Base-by-base conservation (phyloP, 2,888 invertebrate genomes). In the Noctua fimbriata region DNA sequence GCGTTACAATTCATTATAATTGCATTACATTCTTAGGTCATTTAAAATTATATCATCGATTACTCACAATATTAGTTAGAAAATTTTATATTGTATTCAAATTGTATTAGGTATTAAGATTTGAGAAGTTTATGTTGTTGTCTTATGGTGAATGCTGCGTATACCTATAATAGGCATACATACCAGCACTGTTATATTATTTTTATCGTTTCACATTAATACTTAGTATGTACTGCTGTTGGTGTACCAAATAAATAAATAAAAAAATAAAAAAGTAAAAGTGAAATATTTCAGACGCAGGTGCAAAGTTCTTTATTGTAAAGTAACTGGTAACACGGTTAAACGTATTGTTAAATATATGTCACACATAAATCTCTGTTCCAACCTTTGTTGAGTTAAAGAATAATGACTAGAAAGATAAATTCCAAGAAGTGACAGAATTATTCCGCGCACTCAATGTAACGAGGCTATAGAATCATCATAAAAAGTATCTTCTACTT, bases 391-490 rank as follows among this genome's bases (percentile, higher is more conserved):
- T 74, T 60, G 28, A 36, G 21, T 44, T 28, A 47, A 36, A 75
- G 14, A 67, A 65, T 47, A 75, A 69, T 32, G 16, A 9, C 21
- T 32, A 36, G 14, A 52, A 84, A 63, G 32, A 72, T 16, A 36
- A 36, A 55, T 55, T n/a, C 1, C 2, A 72, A 76, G 18, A 69
- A 55, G 41, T n/a, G 0, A 47, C n/a, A 28, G 2, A 47, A 41
- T 47, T 14, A 47, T 44, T 41, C 47, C 18, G 6, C 41, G 18
- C 80, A 72, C 69, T n/a, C n/a, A 73, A 79, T 77, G 18, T 55
- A 66, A 63, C n/a, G 21, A 63, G n/a, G 28, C 41, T 65, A 72
- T 79, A 75, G 76, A 69, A 87, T 84, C 71, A 73, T 73, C 74
- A 74, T 73, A 76, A 63, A 69, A 60, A 41, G 47, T 73, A 60